Conservation (phyloP, 35 echinoderm and acorn worm species). For the Ophioderma brevispina region DNA sequence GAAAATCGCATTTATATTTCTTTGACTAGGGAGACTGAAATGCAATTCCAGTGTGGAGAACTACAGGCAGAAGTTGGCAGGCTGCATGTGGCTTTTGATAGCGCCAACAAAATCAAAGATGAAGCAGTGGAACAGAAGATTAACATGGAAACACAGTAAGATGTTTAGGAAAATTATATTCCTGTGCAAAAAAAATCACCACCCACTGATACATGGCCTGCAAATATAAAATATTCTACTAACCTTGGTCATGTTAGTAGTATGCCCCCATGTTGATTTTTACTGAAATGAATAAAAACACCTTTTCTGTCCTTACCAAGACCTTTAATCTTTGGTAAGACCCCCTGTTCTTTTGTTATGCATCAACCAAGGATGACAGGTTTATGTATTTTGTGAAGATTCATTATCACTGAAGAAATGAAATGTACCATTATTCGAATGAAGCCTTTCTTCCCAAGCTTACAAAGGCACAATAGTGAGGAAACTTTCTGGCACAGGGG, state of each 20-base stretch:
- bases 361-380: too few species aligned
- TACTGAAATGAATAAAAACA: not conserved
- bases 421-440: too few species aligned
- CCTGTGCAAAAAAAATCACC: not conserved
- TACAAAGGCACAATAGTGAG: too few species aligned
- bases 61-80: not conserved
- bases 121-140: constrained; percentile 53
- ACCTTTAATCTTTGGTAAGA: too few species aligned
- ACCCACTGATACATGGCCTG: not conserved
- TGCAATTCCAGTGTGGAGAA: not conserved
- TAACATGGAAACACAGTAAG: constrained; percentile 49
- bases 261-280: not conserved
- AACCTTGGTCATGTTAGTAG: not conserved
- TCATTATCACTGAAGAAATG: too few species aligned
- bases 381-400: too few species aligned
- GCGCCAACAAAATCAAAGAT: constrained; percentile 49
- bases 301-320: too few species aligned
- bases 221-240: not conserved
- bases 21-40: not conserved
- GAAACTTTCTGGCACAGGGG: too few species aligned
- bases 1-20: not conserved
- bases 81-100: constrained; percentile 15
- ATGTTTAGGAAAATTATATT: not conserved
- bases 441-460: too few species aligned
- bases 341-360: too few species aligned